These are phyloP conservation scores for Pseudanteris insignis DNA, from an alignment of 2,888 invertebrate genomes.

Conservation along the genomic window DNA sequence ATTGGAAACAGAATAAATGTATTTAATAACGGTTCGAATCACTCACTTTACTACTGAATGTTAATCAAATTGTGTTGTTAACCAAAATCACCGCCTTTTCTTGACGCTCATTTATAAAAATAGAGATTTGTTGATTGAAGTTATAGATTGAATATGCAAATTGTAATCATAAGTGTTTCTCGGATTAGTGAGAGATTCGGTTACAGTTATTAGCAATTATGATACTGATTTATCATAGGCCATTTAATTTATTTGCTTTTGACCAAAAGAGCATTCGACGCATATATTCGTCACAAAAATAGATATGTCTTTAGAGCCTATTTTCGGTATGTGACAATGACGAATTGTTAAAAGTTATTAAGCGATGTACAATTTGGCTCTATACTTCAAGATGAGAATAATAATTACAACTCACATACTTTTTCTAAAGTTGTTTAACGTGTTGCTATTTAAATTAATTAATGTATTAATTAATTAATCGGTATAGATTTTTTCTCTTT, in stretches of 20 bases:
- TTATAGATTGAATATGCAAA: too few relatives aligned
- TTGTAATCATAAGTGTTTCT: too few relatives aligned
- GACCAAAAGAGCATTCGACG: conserved; percentile 16
- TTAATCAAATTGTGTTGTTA: too few relatives aligned
- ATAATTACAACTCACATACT: conserved; percentile 29
- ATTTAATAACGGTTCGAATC: too few relatives aligned
- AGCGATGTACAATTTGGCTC: conserved; percentile 32
- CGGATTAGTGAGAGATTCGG: conserved; percentile 16
- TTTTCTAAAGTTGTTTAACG: conserved; percentile 14
- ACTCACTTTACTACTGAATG: too few relatives aligned
- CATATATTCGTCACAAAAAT: conserved; percentile 40
- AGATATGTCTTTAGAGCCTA: conserved; percentile 36
- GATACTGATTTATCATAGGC: conserved; percentile 25
- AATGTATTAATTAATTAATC: too few relatives aligned
- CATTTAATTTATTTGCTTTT: conserved; percentile 30
- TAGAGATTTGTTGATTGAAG: too few relatives aligned
- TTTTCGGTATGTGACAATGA: conserved; percentile 24
- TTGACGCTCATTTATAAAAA: too few relatives aligned
- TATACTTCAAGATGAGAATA: conserved; percentile 15
- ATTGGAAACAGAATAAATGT: too few relatives aligned
- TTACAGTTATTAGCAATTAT: conserved; percentile 10
- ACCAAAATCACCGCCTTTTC: too few relatives aligned
- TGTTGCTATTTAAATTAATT: too few relatives aligned
- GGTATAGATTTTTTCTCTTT: too few relatives aligned
- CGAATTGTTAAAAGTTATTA: conserved; percentile 25